phyloP scores from a whole-genome alignment of 1,140 invertebrate genomes.

The Cardiocondyla obscurior region DNA sequence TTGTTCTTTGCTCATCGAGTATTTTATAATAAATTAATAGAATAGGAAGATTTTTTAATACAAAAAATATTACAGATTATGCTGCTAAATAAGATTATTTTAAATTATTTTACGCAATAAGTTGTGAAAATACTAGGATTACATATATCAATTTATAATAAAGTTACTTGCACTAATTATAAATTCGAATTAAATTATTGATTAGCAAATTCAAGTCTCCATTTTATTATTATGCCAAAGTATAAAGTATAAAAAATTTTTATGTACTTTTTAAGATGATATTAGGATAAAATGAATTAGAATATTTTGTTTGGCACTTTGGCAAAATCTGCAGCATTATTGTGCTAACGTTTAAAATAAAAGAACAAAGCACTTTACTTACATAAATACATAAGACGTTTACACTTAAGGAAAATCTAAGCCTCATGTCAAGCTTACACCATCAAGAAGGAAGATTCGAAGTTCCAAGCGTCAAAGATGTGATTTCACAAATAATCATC shows the following conservation, averaged over 20 bases:
- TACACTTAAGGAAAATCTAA: conserved; percentile 23
- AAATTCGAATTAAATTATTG: not conserved
- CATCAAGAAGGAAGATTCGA: conserved; percentile 78
- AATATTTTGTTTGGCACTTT: conserved; percentile 63
- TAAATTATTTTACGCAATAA: not conserved
- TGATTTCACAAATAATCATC: conserved; percentile 97
- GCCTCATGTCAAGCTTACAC: conserved; percentile 29
- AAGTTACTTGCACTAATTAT: conserved; percentile 4
- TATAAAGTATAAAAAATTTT: conserved; percentile 25
- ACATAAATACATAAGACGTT: conserved; percentile 15
- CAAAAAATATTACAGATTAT: conserved; percentile 14
- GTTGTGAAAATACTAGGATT: not conserved
- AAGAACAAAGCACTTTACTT: conserved; percentile 44
- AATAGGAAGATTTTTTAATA: conserved; percentile 20
- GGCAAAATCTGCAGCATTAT: conserved; percentile 28
- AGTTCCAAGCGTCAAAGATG: conserved; percentile 89
- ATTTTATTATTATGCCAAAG: not conserved
- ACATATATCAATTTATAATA: too few relatives aligned
- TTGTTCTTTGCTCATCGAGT: conserved; percentile 3
- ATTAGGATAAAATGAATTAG: conserved; percentile 9
- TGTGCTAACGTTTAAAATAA: conserved; percentile 7
- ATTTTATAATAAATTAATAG: conserved; percentile 33
- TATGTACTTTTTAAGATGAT: conserved; percentile 22
- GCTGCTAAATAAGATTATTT: conserved; percentile 16
- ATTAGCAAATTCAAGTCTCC: conserved; percentile 1